phyloP scores from a whole-genome alignment of 2,797 vertebrate genomes.

The Clarias pachynema region DNA sequence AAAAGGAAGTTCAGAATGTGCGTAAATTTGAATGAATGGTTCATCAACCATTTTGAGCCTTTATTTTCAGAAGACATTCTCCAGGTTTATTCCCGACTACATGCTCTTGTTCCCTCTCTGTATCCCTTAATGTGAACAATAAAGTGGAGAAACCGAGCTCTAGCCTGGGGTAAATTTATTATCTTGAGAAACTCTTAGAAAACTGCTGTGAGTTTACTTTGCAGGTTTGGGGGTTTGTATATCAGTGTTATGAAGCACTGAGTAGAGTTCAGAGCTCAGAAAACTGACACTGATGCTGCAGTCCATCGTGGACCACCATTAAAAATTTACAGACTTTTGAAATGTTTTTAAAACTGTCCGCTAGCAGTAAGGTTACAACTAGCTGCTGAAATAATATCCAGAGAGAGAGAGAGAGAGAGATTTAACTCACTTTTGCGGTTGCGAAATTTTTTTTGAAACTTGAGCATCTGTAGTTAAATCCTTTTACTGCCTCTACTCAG shows the following conservation, averaged over 20 bases:
- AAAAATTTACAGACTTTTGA: slow-evolving; percentile 79
- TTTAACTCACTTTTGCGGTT: slow-evolving; percentile 40
- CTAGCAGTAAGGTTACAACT: slow-evolving; percentile 65
- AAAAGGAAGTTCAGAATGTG: slow-evolving; percentile 8
- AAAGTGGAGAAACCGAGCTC: not conserved
- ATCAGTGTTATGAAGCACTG: slow-evolving; percentile 60
- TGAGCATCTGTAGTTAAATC: slow-evolving; percentile 35
- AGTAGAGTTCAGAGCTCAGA: slow-evolving; percentile 59
- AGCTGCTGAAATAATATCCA: slow-evolving; percentile 72
- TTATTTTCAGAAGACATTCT: not conserved
- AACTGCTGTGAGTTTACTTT: slow-evolving; percentile 52
- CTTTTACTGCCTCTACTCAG: slow-evolving; percentile 39
- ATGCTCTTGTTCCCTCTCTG: not conserved
- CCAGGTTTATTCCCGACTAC: not conserved
- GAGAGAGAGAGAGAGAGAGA: slow-evolving; percentile 47
- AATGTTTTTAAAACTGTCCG: slow-evolving; percentile 73
- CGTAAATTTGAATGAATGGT: slow-evolving; percentile 18
- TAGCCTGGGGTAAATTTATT: slow-evolving; percentile 4
- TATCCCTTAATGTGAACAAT: not conserved
- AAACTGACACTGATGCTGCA: slow-evolving; percentile 69
- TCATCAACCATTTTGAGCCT: not conserved
- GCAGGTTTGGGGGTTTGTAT: slow-evolving; percentile 55
- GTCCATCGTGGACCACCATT: slow-evolving; percentile 68
- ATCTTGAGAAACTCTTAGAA: slow-evolving; percentile 8
- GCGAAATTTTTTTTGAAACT: slow-evolving; percentile 37